Percentiles rank a stretch among this genome's conserved stretches.
phyloP scores from a whole-genome alignment of 2,113 vertebrate genomes.

The Aspidoscelis tigris region DNA sequence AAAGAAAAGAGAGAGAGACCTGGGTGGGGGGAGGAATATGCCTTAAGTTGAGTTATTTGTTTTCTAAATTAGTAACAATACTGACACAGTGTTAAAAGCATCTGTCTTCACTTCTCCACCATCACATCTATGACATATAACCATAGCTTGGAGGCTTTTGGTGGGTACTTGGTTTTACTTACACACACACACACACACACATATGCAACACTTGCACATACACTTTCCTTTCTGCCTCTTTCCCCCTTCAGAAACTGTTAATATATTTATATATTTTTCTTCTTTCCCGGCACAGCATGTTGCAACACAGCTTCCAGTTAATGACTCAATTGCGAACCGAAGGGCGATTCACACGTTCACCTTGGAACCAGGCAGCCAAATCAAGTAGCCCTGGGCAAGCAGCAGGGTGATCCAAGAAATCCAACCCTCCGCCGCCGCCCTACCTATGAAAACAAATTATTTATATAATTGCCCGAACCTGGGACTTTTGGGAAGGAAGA shows the following conservation, averaged over 20 bases:
- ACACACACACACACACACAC: background rate
- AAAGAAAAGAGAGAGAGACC: background rate
- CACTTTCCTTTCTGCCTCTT: no score
- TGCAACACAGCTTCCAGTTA: background rate
- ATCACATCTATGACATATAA: slow-evolving; percentile 10
- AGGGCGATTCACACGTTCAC: background rate
- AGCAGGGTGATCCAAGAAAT: background rate
- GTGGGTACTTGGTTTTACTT: background rate
- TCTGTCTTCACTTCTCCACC: slow-evolving; percentile 22
- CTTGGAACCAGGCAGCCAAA: background rate
- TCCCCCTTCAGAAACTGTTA: background rate
- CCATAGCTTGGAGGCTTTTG: slow-evolving; percentile 11
- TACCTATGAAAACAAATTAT: no score
- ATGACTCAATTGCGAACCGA: background rate
- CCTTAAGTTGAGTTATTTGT: slow-evolving; percentile 3
- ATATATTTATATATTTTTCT: background rate
- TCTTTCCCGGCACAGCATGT: background rate
- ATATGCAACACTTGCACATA: background rate
- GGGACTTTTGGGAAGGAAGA: no score
- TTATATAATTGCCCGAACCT: no score
- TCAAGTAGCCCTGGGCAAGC: no score
- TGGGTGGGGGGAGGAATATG: background rate
- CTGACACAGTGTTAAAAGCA: slow-evolving; percentile 23
- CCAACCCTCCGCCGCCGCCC: no score
- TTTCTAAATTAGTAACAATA: slow-evolving; percentile 19